Evolutionary conservation across 2,113 vertebrate species (phyloP).

Genomic region (Aspidoscelis tigris): DNA sequence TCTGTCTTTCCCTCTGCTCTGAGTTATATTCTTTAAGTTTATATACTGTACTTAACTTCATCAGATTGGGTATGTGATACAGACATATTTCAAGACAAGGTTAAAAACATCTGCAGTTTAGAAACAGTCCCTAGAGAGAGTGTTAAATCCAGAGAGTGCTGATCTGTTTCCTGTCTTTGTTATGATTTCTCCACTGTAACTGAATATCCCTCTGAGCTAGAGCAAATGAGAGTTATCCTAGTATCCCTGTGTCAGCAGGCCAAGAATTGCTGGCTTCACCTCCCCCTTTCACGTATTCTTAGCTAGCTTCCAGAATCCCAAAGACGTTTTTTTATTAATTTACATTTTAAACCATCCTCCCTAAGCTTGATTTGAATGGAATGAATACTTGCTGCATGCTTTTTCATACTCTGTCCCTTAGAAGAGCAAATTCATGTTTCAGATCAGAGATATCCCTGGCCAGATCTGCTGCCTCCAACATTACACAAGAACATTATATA

Average conservation of each 20-base stretch:
- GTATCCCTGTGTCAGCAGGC: slow-evolving; percentile 89
- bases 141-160: slow-evolving; percentile 82
- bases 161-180: slow-evolving; percentile 94
- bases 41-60: slow-evolving; percentile 25
- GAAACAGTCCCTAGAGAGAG: slow-evolving; percentile 73
- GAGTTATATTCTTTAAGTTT: slow-evolving; percentile 32
- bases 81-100: slow-evolving; percentile 63
- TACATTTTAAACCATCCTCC: slow-evolving; percentile 45
- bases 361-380: neutral
- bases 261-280: slow-evolving; percentile 55
- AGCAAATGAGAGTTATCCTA: slow-evolving; percentile 64
- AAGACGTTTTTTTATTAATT: slow-evolving; percentile 38
- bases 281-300: slow-evolving; percentile 24
- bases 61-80: slow-evolving; percentile 40
- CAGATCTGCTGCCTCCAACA: neutral
- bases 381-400: neutral
- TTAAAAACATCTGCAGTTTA: slow-evolving; percentile 80
- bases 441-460: neutral
- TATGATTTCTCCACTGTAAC: slow-evolving; percentile 88
- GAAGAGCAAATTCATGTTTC: neutral
- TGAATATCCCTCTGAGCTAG: slow-evolving; percentile 74
- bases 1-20: neutral
- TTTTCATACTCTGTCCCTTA: neutral
- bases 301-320: slow-evolving; percentile 41
- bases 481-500: neutral